phyloP scores from a whole-genome alignment of 2,888 invertebrate species.

The Papilio demoleus region DNA sequence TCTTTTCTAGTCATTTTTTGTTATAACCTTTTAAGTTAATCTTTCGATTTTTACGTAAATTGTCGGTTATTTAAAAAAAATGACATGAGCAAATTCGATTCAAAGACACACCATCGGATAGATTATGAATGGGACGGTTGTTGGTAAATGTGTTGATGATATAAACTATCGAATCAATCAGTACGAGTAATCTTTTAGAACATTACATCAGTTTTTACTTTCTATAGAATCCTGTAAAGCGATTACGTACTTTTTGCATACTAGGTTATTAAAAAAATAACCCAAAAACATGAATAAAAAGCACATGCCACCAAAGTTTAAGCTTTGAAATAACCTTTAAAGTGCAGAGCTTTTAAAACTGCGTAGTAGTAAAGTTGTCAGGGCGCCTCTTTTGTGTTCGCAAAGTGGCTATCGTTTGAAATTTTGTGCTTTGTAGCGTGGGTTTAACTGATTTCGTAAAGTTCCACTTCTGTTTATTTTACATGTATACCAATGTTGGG shows the following conservation, averaged over 20 bases:
- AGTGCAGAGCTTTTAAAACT: conserved; percentile 11
- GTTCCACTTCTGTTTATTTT: background rate
- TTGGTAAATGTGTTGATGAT: too few species aligned
- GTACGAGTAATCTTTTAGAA: too few species aligned
- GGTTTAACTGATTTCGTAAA: conserved; percentile 3
- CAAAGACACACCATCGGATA: too few species aligned
- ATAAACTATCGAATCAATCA: too few species aligned
- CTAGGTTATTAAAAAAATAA: background rate
- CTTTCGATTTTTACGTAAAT: too few species aligned
- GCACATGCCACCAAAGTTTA: background rate
- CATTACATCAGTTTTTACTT: too few species aligned
- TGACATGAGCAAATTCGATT: too few species aligned
- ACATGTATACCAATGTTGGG: background rate
- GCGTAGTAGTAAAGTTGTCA: conserved; percentile 15
- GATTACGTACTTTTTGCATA: too few species aligned
- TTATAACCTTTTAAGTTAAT: background rate
- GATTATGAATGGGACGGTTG: too few species aligned
- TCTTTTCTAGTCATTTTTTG: background rate
- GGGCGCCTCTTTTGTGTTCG: background rate
- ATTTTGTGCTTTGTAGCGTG: conserved; percentile 8
- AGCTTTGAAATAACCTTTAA: conserved; percentile 1
- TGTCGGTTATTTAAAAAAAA: too few species aligned
- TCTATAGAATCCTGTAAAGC: too few species aligned
- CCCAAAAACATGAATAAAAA: background rate
- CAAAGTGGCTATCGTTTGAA: conserved; percentile 15